phyloP scores from a whole-genome alignment of 2,888 invertebrate genomes.

The Marronus borbonicus region DNA sequence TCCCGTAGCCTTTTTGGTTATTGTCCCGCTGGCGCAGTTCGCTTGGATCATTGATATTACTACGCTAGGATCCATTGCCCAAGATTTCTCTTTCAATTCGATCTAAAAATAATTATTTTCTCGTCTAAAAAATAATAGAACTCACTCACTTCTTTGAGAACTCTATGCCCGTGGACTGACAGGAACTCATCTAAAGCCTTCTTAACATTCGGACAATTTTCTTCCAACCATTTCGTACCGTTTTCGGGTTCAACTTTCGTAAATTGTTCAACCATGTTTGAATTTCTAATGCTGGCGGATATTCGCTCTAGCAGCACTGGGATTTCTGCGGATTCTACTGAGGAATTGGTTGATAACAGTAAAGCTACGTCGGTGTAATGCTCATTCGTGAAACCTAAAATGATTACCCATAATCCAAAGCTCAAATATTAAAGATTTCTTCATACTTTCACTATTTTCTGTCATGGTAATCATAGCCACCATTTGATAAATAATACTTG shows the following conservation, averaged over 20 bases:
- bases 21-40: conserved; percentile 62
- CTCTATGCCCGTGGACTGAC: conserved; percentile 80
- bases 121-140: background rate
- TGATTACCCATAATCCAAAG: no score
- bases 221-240: conserved; percentile 75
- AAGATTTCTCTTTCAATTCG: conserved; percentile 78
- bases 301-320: conserved; percentile 66
- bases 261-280: conserved; percentile 71
- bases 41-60: conserved; percentile 78
- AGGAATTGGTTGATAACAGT: conserved; percentile 78
- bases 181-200: conserved; percentile 75
- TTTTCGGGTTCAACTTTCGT: conserved; percentile 70
- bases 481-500: conserved; percentile 73
- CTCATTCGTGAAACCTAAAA: conserved; percentile 76
- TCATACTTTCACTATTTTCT: conserved; percentile 65
- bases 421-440: background rate
- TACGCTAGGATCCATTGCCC: conserved; percentile 76
- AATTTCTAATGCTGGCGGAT: conserved; percentile 59
- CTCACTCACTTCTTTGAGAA: conserved; percentile 74
- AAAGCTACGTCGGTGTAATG: conserved; percentile 80
- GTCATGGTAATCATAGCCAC: conserved; percentile 73
- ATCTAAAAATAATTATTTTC: conserved; percentile 71
- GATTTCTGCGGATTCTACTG: conserved; percentile 84
- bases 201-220: conserved; percentile 70
- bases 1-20: conserved; percentile 60